Evolutionary conservation across 2,888 invertebrate genomes (phyloP), one percentile per base, ranked within the genome.

Genomic region (Nemurella pictetii): DNA sequence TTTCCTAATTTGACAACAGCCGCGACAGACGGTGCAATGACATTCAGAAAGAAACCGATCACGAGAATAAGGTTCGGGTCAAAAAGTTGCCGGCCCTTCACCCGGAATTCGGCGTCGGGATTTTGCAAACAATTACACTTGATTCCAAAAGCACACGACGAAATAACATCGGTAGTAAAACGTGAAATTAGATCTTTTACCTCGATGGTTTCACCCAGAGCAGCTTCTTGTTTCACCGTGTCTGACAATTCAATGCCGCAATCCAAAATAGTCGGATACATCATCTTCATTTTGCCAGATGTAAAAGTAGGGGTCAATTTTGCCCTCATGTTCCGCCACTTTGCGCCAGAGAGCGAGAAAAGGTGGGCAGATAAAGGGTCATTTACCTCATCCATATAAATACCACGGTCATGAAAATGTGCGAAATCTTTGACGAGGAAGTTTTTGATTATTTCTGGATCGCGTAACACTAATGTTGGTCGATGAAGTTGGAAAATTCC

Each of bases 231-330:
- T 85, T 88, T 80, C 83, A 88, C 84, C 29, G 91, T 89, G 5
- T 89, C 88, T 0, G 91, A 88, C 87, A 94, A 91, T 85, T 92
- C 91, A 15, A 91, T 89, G 0, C 93, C 93, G 84, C 94, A 92
- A 55, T 92, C 90, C 77, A 93, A 91, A 12, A 94, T 92, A 0
- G 93, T 91, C 0, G 91, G 90, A 87, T 93, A 94, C 93, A 95
- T 94, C 0, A 90, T 91, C 89, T 93, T 94, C 80, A 95, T 89
- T 89, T 94, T 95, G 7, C 93, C 93, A 0, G 94, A 92, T 0
- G 95, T 93, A 88, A 94, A 95, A 0, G 93, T 92, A 0, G 95
- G 94, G 0, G 94, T 92, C 88, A 95, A 89, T 87, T 94, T 94
- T 0, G 91, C 87, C n/a, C 95, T 91, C 32, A 95, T 89, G 83